Percentiles rank a stretch among this genome's conserved stretches.
Evolutionary conservation across 2,888 invertebrate species (phyloP).

Genomic region (Venusia cambrica): DNA sequence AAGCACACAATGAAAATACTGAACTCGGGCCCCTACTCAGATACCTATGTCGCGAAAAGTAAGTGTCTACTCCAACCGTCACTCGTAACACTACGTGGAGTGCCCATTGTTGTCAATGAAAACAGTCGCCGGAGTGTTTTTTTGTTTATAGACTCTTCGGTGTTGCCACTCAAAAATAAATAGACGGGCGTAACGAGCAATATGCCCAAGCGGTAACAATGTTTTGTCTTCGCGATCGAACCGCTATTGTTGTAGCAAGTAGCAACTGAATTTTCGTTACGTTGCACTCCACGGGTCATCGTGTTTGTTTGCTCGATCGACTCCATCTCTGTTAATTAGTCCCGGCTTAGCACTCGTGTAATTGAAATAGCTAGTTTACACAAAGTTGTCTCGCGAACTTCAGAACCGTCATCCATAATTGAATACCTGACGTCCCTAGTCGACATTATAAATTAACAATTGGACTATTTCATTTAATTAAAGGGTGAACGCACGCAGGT

Average conservation of each 20-base stretch:
- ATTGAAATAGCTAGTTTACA: slow-evolving; percentile 30
- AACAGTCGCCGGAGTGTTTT: slow-evolving; percentile 77
- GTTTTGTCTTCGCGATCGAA: slow-evolving; percentile 66
- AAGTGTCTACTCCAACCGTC: slow-evolving; percentile 66
- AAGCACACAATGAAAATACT: slow-evolving; percentile 84
- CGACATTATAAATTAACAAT: slow-evolving; percentile 68
- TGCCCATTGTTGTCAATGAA: slow-evolving; percentile 77
- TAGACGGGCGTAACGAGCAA: slow-evolving; percentile 72
- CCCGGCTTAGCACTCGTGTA: slow-evolving; percentile 24
- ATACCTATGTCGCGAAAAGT: slow-evolving; percentile 79
- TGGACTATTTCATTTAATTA: slow-evolving; percentile 77
- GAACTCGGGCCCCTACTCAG: slow-evolving; percentile 63
- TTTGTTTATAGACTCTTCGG: slow-evolving; percentile 78
- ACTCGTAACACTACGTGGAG: slow-evolving; percentile 69
- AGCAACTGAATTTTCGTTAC: slow-evolving; percentile 44
- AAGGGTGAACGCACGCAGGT: slow-evolving; percentile 63
- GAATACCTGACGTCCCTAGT: slow-evolving; percentile 45
- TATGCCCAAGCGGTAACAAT: slow-evolving; percentile 68
- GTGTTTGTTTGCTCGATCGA: slow-evolving; percentile 27
- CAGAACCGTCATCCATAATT: slow-evolving; percentile 41
- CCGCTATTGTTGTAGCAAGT: slow-evolving; percentile 52
- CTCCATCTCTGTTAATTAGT: slow-evolving; percentile 27
- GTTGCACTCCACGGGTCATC: slow-evolving; percentile 34
- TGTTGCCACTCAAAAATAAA: slow-evolving; percentile 79
- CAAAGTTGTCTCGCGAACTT: slow-evolving; percentile 28